A percentile compares a stretch with the other conserved stretches of the same genome.
phyloP scores from a whole-genome alignment of 2,113 vertebrate genomes.

The Dascyllus trimaculatus region DNA sequence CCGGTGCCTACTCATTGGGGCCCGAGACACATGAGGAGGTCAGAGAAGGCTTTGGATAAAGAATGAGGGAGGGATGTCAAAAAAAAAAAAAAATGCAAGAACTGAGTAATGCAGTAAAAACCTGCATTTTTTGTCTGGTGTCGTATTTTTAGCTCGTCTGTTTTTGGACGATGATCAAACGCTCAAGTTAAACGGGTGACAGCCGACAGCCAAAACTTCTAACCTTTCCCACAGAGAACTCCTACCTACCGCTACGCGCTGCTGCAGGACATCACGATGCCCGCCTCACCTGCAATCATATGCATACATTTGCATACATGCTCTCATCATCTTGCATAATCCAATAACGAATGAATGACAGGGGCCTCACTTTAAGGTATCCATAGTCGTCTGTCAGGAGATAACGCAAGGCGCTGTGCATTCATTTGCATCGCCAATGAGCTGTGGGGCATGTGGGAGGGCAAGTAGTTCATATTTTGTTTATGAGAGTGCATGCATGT shows the following conservation, averaged over 20 bases:
- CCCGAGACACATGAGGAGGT: conserved; percentile 35
- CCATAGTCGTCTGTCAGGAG: conserved; percentile 37
- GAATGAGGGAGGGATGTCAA: conserved; percentile 21
- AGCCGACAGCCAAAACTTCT: conserved; percentile 4
- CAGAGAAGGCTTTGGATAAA: conserved; percentile 28
- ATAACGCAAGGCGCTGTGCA: conserved; percentile 37
- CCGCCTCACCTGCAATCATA: conserved; percentile 37
- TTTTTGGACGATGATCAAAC: not conserved
- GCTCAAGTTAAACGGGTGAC: not conserved
- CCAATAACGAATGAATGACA: conserved; percentile 54
- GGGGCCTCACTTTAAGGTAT: conserved; percentile 24
- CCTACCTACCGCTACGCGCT: not conserved
- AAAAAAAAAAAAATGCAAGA: conserved; percentile 27
- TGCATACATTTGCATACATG: conserved; percentile 60
- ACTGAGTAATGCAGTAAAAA: conserved; percentile 1
- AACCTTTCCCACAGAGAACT: conserved; percentile 10
- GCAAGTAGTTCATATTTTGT: conserved; percentile 54
- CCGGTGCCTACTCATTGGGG: conserved; percentile 61
- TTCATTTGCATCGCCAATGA: conserved; percentile 70
- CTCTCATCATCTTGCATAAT: conserved; percentile 54
- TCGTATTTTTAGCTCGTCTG: conserved; percentile 3
- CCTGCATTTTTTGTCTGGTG: not conserved
- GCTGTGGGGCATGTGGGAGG: conserved; percentile 37
- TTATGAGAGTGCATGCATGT: conserved; percentile 23
- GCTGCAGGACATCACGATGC: conserved; percentile 40